phyloP scores from a whole-genome alignment of 2,797 vertebrate species.

The Phoxinus dragarum region DNA sequence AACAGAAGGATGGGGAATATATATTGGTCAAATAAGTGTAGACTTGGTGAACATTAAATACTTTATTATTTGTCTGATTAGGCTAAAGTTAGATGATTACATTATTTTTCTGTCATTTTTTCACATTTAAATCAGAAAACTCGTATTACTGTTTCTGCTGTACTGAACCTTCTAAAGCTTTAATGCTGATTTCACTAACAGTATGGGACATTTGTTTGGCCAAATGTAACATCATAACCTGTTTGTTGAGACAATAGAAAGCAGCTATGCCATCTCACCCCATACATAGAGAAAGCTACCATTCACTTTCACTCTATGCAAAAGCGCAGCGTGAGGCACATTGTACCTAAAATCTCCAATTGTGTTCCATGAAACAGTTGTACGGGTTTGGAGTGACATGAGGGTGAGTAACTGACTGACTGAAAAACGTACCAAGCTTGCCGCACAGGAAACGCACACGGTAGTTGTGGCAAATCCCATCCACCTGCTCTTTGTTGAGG shows the following conservation, averaged over 20 bases:
- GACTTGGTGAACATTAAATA: background rate
- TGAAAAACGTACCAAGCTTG: slow-evolving; percentile 84
- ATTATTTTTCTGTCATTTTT: no score
- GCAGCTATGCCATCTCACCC: background rate
- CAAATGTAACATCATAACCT: background rate
- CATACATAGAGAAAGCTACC: background rate
- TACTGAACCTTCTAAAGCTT: background rate
- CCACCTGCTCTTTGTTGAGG: slow-evolving; percentile 82
- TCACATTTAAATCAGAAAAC: no score
- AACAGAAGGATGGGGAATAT: background rate
- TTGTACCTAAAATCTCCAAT: background rate
- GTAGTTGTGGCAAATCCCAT: slow-evolving; percentile 86
- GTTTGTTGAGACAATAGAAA: background rate
- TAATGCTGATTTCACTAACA: background rate
- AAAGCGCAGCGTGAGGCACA: background rate
- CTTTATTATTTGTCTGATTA: background rate
- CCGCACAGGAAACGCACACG: slow-evolving; percentile 93
- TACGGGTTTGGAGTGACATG: background rate
- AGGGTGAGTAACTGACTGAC: background rate
- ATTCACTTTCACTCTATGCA: background rate
- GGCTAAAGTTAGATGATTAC: background rate
- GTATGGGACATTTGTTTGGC: background rate
- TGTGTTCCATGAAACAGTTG: background rate
- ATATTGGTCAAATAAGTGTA: background rate
- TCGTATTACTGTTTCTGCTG: background rate